These are phyloP conservation scores for Hypotaenidia okinawae DNA, from an alignment of 2,797 vertebrate species.

Conservation along the genomic window DNA sequence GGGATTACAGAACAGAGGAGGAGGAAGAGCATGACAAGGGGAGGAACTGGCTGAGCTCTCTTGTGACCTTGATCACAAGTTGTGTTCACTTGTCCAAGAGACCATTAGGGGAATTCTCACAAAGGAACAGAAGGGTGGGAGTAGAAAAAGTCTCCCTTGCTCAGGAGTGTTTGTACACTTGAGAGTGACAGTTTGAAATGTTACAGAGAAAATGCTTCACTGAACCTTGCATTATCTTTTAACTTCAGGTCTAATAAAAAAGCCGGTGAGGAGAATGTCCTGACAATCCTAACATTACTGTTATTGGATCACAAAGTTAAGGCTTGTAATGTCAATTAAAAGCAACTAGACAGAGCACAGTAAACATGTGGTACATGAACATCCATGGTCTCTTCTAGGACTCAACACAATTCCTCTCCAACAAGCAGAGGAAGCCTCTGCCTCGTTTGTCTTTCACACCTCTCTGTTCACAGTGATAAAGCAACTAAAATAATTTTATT, in stretches of 20 bases:
- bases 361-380: not conserved
- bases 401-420: not conserved
- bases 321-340: not conserved
- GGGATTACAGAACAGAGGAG: not conserved
- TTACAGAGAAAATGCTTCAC: not conserved
- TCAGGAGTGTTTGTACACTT: constrained; percentile 19
- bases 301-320: not conserved
- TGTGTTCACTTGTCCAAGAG: constrained; percentile 41
- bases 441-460: not conserved
- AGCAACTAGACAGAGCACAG: not conserved
- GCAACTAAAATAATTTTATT: not conserved
- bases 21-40: not conserved
- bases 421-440: not conserved
- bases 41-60: not conserved
- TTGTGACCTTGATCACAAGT: constrained; percentile 14
- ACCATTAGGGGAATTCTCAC: not conserved
- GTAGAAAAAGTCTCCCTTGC: not conserved
- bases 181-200: constrained; percentile 15
- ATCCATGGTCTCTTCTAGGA: not conserved
- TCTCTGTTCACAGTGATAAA: not conserved
- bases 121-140: constrained; percentile 3
- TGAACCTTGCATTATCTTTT: constrained; percentile 7
- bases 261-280: not conserved
- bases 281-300: not conserved
- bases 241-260: not conserved